phyloP scores from a whole-genome alignment of 2,113 vertebrate species.

The Hypanus sabinus region DNA sequence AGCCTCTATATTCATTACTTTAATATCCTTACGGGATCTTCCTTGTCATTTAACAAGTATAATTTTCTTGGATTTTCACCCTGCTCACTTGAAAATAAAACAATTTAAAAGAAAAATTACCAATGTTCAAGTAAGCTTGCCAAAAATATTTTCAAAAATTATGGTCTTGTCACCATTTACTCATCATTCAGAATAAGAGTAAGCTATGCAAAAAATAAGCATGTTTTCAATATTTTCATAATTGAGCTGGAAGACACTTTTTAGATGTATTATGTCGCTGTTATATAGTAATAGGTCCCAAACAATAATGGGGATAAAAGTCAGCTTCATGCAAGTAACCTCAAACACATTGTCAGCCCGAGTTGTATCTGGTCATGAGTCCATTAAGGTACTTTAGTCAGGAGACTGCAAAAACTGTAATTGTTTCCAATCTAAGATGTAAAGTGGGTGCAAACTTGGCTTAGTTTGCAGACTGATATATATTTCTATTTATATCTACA shows the following conservation, averaged over 20 bases:
- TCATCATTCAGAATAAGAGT: not conserved
- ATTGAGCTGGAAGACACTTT: not conserved
- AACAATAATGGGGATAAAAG: not conserved
- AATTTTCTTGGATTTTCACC: not conserved
- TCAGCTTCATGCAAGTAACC: not conserved
- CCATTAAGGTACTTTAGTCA: not conserved
- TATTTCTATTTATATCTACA: not conserved
- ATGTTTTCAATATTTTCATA: not conserved
- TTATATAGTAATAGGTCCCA: not conserved
- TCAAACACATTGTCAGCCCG: not conserved
- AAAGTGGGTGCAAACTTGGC: too few relatives aligned
- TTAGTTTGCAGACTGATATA: not conserved
- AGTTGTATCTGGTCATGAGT: not conserved
- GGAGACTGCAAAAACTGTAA: not conserved
- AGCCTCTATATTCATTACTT: not conserved
- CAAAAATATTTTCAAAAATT: not conserved
- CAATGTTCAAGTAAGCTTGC: too few relatives aligned
- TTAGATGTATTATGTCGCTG: not conserved
- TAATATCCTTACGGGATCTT: not conserved
- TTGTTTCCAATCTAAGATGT: too few relatives aligned
- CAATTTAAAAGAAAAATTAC: too few relatives aligned
- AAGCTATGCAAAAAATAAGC: not conserved
- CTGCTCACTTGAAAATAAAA: not conserved
- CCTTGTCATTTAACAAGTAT: not conserved
- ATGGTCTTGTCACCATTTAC: not conserved